Evolutionary conservation across 2,888 invertebrate species (phyloP).

Genomic region (Ischnura elegans): DNA sequence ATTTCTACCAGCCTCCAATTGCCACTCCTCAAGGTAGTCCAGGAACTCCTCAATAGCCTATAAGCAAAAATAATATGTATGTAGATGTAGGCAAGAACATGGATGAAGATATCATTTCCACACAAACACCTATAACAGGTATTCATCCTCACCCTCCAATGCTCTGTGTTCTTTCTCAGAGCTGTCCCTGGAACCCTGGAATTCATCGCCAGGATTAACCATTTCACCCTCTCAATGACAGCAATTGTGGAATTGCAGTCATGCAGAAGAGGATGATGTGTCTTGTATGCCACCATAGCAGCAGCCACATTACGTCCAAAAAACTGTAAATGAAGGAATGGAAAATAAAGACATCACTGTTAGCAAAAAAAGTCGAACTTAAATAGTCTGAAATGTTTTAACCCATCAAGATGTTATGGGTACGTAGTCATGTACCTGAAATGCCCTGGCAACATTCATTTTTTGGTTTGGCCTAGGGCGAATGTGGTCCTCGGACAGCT

Average conservation of each 20-base stretch:
- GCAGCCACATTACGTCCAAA: background rate
- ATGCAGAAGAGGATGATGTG: background rate
- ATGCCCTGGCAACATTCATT: too few relatives aligned
- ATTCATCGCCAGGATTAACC: background rate
- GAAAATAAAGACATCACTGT: too few relatives aligned
- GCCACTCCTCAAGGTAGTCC: background rate
- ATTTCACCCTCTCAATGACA: background rate
- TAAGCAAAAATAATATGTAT: background rate
- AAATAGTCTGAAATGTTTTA: too few relatives aligned
- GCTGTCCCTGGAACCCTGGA: background rate
- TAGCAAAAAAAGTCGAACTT: too few relatives aligned
- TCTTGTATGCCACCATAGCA: background rate
- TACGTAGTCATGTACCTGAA: too few relatives aligned
- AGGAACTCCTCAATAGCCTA: background rate
- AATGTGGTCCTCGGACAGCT: too few relatives aligned
- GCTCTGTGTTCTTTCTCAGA: background rate
- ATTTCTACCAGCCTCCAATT: background rate
- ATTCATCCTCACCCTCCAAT: background rate
- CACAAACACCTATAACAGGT: too few relatives aligned
- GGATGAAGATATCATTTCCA: background rate
- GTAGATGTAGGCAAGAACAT: background rate
- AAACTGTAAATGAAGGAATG: background rate
- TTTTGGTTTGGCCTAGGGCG: too few relatives aligned
- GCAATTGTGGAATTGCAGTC: background rate
- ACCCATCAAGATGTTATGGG: too few relatives aligned